These are phyloP conservation scores for Labeo calbasu DNA, from an alignment of 2,797 vertebrate species.

Conservation along the genomic window DNA sequence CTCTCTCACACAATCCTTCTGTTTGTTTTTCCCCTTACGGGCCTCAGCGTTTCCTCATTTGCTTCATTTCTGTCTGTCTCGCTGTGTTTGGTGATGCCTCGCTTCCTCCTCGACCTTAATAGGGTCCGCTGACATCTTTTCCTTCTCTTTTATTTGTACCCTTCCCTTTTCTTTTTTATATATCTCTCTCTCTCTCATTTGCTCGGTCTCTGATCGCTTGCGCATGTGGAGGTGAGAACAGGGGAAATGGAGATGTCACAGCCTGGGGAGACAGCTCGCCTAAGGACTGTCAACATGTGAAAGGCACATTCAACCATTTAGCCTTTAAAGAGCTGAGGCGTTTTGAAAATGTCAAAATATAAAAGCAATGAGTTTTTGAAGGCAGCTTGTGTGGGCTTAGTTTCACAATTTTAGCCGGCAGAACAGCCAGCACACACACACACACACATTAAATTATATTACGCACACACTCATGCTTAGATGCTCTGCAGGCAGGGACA, in stretches of 20 bases:
- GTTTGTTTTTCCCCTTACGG: constrained; percentile 27
- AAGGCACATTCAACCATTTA: constrained; percentile 61
- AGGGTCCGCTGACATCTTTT: constrained; percentile 42
- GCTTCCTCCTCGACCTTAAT: constrained; percentile 32
- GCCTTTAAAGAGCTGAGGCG: constrained; percentile 58
- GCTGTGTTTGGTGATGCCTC: constrained; percentile 31
- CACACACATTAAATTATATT: background rate
- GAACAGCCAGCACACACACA: constrained; percentile 9
- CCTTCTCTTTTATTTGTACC: constrained; percentile 33
- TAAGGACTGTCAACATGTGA: constrained; percentile 55
- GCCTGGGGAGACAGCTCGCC: constrained; percentile 53
- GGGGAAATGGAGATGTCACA: constrained; percentile 58
- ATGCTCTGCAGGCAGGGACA: constrained; percentile 6
- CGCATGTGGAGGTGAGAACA: constrained; percentile 52
- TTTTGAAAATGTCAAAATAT: constrained; percentile 60
- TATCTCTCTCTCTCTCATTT: constrained; percentile 15
- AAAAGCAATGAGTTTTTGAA: constrained; percentile 56
- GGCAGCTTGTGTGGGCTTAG: constrained; percentile 52
- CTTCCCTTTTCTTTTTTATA: background rate
- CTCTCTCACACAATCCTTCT: constrained; percentile 1
- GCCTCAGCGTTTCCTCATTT: constrained; percentile 29
- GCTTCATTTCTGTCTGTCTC: constrained; percentile 21
- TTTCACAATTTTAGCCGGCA: constrained; percentile 34
- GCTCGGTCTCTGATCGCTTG: constrained; percentile 22
- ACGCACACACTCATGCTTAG: constrained; percentile 10